Percentiles rank a stretch among this genome's conserved stretches.
Conservation (phyloP, 2,797 vertebrate genomes). For the Siniperca scherzeri region DNA sequence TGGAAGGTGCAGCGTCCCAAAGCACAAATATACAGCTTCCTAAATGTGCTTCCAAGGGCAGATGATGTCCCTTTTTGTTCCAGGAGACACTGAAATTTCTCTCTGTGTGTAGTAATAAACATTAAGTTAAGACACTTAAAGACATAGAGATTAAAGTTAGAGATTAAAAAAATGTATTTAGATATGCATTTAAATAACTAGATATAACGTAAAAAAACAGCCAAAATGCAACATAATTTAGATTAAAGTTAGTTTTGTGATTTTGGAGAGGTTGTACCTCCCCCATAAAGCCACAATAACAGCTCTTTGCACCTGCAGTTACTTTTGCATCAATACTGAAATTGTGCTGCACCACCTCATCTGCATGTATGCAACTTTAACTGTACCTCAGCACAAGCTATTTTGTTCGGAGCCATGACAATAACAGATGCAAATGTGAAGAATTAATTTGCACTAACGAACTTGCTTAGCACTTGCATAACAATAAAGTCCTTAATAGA, state of each 20-base stretch:
- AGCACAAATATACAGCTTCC: background rate
- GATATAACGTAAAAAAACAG: background rate
- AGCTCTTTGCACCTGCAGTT: background rate
- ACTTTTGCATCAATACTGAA: background rate
- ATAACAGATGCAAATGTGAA: background rate
- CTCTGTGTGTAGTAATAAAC: background rate
- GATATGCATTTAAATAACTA: background rate
- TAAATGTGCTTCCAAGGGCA: background rate
- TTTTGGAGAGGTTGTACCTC: background rate
- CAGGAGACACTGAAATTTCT: background rate
- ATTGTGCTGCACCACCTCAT: background rate
- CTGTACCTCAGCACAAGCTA: background rate
- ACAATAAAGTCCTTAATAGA: background rate
- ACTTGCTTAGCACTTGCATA: background rate
- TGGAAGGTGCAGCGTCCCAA: background rate
- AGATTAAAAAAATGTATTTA: background rate
- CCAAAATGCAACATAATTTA: background rate
- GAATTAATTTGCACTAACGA: background rate
- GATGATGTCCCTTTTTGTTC: conserved; percentile 1
- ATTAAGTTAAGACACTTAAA: background rate
- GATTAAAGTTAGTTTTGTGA: background rate
- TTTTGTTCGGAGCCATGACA: conserved; percentile 7
- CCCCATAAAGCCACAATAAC: background rate
- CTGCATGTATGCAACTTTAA: conserved; percentile 12
- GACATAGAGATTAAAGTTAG: background rate